Evolutionary conservation across 2,888 invertebrate genomes (phyloP).

Genomic region (Trachelus troglodyta): DNA sequence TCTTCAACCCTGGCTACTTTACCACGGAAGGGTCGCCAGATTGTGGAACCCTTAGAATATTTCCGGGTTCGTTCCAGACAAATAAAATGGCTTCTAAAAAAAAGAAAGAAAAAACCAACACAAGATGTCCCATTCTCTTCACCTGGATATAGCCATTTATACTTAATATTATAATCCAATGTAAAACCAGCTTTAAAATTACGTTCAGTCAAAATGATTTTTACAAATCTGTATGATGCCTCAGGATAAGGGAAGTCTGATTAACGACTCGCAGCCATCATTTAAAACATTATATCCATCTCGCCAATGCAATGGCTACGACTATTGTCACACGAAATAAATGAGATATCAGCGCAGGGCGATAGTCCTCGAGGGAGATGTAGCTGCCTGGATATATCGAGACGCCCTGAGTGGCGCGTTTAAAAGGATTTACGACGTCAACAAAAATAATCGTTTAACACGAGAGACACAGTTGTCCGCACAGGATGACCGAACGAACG

Average conservation of each 20-base stretch:
- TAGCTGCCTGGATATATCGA: slow-evolving; percentile 28
- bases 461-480: slow-evolving; percentile 14
- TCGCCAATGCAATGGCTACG: not conserved
- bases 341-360: slow-evolving; percentile 47
- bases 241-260: not conserved
- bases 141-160: not conserved
- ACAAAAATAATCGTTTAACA: slow-evolving; percentile 53
- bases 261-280: not conserved
- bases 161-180: not conserved
- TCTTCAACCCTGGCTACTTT: not conserved
- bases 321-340: slow-evolving; percentile 22
- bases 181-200: not conserved
- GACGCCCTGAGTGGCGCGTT: slow-evolving; percentile 44
- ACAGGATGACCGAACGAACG: slow-evolving; percentile 41
- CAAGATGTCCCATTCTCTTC: not conserved
- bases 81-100: not conserved
- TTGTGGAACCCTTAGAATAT: not conserved
- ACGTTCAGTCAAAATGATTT: not conserved
- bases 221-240: not conserved
- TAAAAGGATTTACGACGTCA: slow-evolving; percentile 53
- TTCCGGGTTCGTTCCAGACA: slow-evolving; percentile 3
- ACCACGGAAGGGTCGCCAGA: not conserved
- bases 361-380: slow-evolving; percentile 41
- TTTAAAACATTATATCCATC: not conserved
- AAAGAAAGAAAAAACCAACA: not conserved